Evolutionary conservation across 2,113 vertebrate genomes (phyloP).

Genomic region (Microcebus griseorufus): DNA sequence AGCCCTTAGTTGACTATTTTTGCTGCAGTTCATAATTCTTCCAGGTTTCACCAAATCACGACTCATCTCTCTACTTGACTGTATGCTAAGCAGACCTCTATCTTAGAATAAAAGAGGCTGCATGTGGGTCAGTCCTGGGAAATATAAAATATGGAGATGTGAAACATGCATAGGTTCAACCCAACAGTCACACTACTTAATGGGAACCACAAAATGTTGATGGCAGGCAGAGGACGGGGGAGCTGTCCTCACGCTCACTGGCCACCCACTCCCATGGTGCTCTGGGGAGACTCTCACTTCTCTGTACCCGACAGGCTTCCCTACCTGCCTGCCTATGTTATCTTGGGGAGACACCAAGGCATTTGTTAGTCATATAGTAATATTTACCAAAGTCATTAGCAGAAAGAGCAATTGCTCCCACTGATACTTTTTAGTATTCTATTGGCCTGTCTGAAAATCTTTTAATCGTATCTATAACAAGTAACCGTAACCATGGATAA

Average conservation of each 20-base stretch:
- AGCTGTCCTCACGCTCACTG: not conserved
- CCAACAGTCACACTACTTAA: not conserved
- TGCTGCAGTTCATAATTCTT: constrained; percentile 61
- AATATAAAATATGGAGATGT: not conserved
- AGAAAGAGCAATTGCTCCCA: not conserved
- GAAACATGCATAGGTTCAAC: not conserved
- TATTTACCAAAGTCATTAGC: not conserved
- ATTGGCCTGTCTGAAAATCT: not conserved
- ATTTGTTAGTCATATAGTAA: not conserved
- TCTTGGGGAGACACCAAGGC: not conserved
- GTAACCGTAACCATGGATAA: not conserved
- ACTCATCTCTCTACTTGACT: constrained; percentile 5
- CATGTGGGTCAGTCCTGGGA: not conserved
- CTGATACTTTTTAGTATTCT: not conserved
- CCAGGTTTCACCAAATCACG: constrained; percentile 15
- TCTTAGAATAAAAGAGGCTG: not conserved
- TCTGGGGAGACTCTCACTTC: not conserved
- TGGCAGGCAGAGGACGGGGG: not conserved
- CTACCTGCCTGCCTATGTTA: not conserved
- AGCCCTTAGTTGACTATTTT: constrained; percentile 52
- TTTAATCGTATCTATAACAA: not conserved
- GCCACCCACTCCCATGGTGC: fast-evolving
- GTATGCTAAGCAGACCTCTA: not conserved
- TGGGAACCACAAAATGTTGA: not conserved
- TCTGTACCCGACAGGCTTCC: not conserved